Conservation (phyloP, 2,888 invertebrate genomes). For the Argyra leucocephala region DNA sequence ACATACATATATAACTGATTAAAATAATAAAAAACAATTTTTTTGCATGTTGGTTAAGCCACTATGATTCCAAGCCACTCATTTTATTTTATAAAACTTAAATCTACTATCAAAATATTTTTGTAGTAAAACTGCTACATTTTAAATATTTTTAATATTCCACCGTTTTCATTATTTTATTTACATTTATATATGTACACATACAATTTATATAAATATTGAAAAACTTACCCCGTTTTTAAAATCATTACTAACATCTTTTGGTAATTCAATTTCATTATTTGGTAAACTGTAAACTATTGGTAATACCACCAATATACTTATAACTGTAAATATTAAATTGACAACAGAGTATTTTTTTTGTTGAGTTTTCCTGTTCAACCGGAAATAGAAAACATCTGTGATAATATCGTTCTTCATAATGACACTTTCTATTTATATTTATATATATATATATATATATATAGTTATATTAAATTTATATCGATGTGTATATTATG, state of each 20-base stretch:
- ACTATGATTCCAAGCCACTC: too few relatives aligned
- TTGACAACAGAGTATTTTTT: background rate
- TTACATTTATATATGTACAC: background rate
- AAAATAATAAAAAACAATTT: too few relatives aligned
- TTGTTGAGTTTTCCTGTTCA: background rate
- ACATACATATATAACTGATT: too few relatives aligned
- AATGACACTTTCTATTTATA: background rate
- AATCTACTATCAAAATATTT: too few relatives aligned
- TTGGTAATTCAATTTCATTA: conserved; percentile 11
- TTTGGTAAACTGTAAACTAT: background rate
- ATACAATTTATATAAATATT: background rate
- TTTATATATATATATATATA: too few relatives aligned
- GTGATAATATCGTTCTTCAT: conserved; percentile 9
- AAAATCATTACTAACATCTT: conserved; percentile 2
- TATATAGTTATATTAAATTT: background rate
- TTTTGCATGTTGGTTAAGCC: too few relatives aligned
- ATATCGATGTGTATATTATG: background rate
- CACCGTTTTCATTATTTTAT: background rate
- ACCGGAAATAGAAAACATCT: conserved; percentile 8
- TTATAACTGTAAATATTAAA: background rate
- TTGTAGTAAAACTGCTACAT: too few relatives aligned
- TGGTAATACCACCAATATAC: background rate
- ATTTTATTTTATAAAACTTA: too few relatives aligned
- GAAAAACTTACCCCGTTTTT: background rate
- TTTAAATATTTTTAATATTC: too few relatives aligned